Base-by-base conservation (phyloP, 2,888 invertebrate genomes). In the Eristalis intricaria region DNA sequence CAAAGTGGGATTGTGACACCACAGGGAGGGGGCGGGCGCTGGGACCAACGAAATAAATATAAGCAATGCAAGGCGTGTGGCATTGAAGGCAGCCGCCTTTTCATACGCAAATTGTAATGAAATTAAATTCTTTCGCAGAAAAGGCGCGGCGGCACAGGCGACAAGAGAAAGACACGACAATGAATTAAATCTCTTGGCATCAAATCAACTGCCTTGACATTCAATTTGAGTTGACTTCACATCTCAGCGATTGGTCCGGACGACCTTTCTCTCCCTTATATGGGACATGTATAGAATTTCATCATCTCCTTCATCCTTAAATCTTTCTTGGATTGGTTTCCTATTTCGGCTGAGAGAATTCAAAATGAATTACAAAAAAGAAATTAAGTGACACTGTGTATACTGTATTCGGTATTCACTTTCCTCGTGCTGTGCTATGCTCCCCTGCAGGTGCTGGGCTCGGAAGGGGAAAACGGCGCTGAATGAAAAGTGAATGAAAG, bases 181-280 rank as follows among this genome's bases (percentile, higher is more conserved):
- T 43, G 61, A 76, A 78, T 79, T 76, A 76, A 83, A 83, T 83
- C 79, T 79, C 83, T 79, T 83, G 71, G 79, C 83, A 87, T 77
- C 71, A 69, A 74, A 81, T 83, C 87, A 83, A 86, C 83, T 79
- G 83, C 76, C 87, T 87, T 83, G 87, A 84, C 83, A 87, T 79
- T 83, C 87, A 83, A 87, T 86, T 86, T 83, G 65, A 71, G 56
- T 71, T 75, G 74, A 65, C 26, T 82, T 69, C 61, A 23, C 35
- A 23, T 38, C 74, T 3, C 63, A 64, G 73, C 68, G 50, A 65
- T 76, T 66, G 58, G 66, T 23, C 35, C 60, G 68, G 23, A n/a
- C 70, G 66, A 69, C 74, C 73, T 40, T 75, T 35, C 26, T 43
- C 15, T 65, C 15, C 40, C 60, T 23, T 23, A 75, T 76, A 23